Conservation (phyloP, 1,140 invertebrate genomes). For the Aporrectodea caliginosa region DNA sequence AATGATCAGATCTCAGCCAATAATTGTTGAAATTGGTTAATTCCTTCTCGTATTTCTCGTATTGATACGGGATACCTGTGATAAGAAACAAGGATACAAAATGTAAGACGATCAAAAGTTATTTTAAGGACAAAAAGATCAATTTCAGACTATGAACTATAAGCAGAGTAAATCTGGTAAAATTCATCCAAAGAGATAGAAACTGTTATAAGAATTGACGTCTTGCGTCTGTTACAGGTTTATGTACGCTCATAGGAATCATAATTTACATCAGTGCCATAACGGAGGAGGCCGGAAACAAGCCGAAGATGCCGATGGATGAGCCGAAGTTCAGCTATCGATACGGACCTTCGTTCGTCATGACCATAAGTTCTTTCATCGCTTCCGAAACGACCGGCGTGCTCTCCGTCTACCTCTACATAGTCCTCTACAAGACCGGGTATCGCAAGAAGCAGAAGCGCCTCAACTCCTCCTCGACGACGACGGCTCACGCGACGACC, state of each 20-base stretch:
- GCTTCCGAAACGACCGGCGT: constrained; percentile 53
- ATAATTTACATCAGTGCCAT: constrained; percentile 55
- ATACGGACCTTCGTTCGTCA: constrained; percentile 54
- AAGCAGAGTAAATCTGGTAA: no score
- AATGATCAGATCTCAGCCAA: no score
- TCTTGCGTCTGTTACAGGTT: no score
- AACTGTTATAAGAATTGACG: no score
- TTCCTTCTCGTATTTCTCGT: no score
- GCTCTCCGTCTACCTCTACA: constrained; percentile 54
- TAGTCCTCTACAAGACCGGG: constrained; percentile 51
- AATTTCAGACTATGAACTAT: no score
- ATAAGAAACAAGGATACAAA: no score
- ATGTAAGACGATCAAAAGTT: no score
- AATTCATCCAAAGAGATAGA: no score
- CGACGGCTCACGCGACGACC: neutral
- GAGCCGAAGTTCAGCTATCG: constrained; percentile 48
- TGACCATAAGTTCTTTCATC: constrained; percentile 53
- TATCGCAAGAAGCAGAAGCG: constrained; percentile 49
- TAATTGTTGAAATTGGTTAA: no score
- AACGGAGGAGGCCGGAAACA: constrained; percentile 53
- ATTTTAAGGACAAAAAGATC: no score
- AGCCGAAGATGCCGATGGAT: constrained; percentile 41
- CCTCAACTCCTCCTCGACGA: constrained; percentile 38
- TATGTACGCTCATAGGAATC: constrained; percentile 51
- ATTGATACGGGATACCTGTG: no score